Percentiles rank a stretch among this genome's conserved stretches.
These are phyloP conservation scores for Eristalinus aeneus DNA, from an alignment of 2,888 invertebrate genomes.

Conservation along the genomic window DNA sequence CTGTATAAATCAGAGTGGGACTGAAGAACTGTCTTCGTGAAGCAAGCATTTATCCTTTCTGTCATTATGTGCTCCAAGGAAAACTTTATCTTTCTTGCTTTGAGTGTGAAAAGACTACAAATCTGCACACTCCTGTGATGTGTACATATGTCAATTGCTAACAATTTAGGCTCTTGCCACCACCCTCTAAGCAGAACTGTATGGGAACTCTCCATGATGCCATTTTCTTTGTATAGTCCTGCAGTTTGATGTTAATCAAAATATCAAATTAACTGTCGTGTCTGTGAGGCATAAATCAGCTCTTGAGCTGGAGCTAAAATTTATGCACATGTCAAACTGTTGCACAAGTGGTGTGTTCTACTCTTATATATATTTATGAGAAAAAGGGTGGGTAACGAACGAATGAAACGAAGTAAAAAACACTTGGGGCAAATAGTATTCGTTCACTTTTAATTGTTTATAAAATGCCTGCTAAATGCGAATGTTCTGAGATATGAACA, in stretches of 20 bases:
- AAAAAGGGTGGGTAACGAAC: not conserved
- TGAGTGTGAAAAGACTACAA: conserved; percentile 27
- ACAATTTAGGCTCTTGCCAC: conserved; percentile 56
- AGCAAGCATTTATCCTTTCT: conserved; percentile 10
- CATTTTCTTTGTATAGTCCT: conserved; percentile 55
- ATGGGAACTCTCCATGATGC: conserved; percentile 21
- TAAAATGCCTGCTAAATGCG: too few relatives aligned
- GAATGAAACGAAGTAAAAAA: conserved; percentile 17
- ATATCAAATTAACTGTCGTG: conserved; percentile 81
- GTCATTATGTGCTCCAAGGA: conserved; percentile 36
- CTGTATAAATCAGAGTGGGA: conserved; percentile 49
- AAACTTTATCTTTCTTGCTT: conserved; percentile 38
- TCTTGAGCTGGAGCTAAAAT: conserved; percentile 71
- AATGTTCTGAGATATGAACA: too few relatives aligned
- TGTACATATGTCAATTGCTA: conserved; percentile 73
- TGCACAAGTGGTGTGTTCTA: conserved; percentile 55
- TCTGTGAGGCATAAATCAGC: conserved; percentile 80
- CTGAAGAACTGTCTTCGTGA: conserved; percentile 61
- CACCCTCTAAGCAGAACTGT: conserved; percentile 1
- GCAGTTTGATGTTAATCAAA: conserved; percentile 80
- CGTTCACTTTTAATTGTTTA: not conserved
- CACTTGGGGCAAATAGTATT: conserved; percentile 32
- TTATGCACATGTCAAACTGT: conserved; percentile 74
- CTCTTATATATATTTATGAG: not conserved
- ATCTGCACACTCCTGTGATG: conserved; percentile 33